Base-by-base conservation (phyloP, 2,888 invertebrate species). In the Apamea crenata region DNA sequence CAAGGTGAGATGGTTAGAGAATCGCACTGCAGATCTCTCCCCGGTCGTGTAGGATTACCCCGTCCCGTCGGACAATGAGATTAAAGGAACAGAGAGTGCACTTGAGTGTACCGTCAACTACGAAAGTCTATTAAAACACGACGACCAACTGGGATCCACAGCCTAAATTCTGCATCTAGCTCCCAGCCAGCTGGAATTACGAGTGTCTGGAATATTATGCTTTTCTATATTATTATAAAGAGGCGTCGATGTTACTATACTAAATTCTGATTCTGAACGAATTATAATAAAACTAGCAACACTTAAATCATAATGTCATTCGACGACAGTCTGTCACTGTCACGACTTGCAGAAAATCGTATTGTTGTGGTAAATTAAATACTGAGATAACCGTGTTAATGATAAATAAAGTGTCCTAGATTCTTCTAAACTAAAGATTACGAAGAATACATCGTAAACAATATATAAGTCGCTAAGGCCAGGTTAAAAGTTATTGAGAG, bases 241-340 rank as follows among this genome's bases (percentile, higher is more conserved):
- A 21, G 10, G 36, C 10, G 21, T 5, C 61, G 14, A 29, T 6
- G 25, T 25, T 25, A 25, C 56, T n/a, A 61, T 16, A n/a, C 14
- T 29, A 29, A 25, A 36, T n/a, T 40, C 2, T 14, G 47, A 29
- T 76, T 68, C 61, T 77, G 68, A 68, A 77, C 78, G 68, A 78
- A 68, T 56, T 40, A 7, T 61, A 36, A 25, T 50, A 61, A 25
- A 25, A 61, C 40, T 77, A 68, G 78, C 78, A 61, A 68, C 61
- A 77, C 47, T 36, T 21, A 0, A 8, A 2, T n/a, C 53, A 44
- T 40, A 40, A 40, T n/a, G 40, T 78, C 50, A 50, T 10, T 10
- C 77, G 40, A 44, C n/a, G 40, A 61, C 50, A 50, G 14, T 14
- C 65, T 40, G 70, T 75, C 32, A 53, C 44, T 44, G 71, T 75